These are phyloP conservation scores for Cavia aperea DNA, from an alignment of 2,113 vertebrate species.

Conservation along the genomic window DNA sequence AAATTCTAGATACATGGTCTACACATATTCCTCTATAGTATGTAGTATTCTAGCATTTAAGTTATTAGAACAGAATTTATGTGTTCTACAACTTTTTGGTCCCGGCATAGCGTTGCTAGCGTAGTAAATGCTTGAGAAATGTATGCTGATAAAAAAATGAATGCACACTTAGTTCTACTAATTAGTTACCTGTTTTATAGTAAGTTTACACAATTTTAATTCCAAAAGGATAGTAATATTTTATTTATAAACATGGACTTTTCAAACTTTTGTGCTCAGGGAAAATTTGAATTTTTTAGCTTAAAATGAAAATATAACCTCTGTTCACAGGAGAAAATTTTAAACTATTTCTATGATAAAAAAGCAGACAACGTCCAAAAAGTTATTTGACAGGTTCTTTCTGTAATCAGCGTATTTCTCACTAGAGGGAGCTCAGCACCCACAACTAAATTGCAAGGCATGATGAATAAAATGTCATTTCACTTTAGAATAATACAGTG, in stretches of 20 bases:
- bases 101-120: not conserved
- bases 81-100: not conserved
- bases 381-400: not conserved
- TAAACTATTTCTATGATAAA: not conserved
- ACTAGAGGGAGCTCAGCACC: slow-evolving; percentile 55
- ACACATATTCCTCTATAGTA: not conserved
- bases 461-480: not conserved
- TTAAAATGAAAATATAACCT: slow-evolving; percentile 29
- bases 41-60: not conserved
- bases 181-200: not conserved
- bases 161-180: not conserved
- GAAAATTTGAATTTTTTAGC: not conserved
- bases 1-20: not conserved
- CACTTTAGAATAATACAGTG: not conserved
- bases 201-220: not conserved
- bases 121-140: not conserved
- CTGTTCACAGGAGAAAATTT: not conserved
- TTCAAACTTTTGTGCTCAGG: not conserved
- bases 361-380: slow-evolving; percentile 5
- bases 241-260: not conserved
- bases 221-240: not conserved
- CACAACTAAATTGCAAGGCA: not conserved
- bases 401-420: slow-evolving; percentile 34
- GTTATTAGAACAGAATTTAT: not conserved
- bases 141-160: not conserved